Percentiles rank a stretch among this genome's conserved stretches.
Conservation (phyloP, 2,113 vertebrate species). For the Amazona guildingii region DNA sequence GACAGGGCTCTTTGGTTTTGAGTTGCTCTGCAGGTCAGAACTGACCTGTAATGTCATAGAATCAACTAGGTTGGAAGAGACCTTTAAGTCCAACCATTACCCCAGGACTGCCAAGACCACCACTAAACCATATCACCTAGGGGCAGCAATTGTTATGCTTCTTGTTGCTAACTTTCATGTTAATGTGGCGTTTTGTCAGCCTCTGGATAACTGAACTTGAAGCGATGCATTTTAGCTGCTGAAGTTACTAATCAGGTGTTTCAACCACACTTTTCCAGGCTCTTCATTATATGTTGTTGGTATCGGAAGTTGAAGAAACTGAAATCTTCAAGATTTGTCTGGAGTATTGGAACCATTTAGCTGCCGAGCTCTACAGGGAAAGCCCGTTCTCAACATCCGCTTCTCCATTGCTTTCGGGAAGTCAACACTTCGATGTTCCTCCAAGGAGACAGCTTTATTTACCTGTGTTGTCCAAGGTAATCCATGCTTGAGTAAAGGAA, state of each 20-base stretch:
- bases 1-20: background rate
- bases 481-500: background rate
- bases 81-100: background rate
- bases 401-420: conserved; percentile 92
- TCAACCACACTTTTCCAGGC: conserved; percentile 75
- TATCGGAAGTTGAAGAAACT: conserved; percentile 98
- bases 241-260: background rate
- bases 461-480: conserved; percentile 96
- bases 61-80: background rate
- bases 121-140: background rate
- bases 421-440: conserved; percentile 96
- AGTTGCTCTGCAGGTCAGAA: background rate
- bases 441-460: conserved; percentile 95
- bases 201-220: background rate
- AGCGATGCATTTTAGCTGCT: background rate
- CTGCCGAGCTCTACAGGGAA: conserved; percentile 96
- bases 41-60: background rate
- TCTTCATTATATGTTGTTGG: conserved; percentile 97
- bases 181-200: background rate
- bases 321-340: conserved; percentile 99
- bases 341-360: conserved; percentile 99
- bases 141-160: background rate
- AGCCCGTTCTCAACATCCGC: conserved; percentile 95
- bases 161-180: background rate
- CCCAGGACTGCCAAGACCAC: background rate